phyloP scores from a whole-genome alignment of 2,888 invertebrate genomes.

The Agrochola circellaris region DNA sequence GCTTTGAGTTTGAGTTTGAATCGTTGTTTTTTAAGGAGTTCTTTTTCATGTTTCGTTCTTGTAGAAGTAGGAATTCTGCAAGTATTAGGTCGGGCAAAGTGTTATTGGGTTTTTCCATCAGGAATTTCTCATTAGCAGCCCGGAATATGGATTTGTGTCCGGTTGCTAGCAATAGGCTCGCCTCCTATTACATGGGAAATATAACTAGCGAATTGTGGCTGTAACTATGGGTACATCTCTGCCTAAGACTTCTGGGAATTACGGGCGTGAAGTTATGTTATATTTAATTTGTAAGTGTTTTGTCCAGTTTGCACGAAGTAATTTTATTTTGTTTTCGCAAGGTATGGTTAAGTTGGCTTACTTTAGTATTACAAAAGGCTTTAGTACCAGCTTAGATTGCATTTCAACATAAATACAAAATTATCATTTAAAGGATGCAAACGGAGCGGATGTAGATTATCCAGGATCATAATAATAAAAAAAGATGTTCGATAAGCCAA shows the following conservation, averaged over 20 bases:
- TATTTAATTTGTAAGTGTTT: not conserved
- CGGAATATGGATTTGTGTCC: no score
- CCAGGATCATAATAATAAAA: slow-evolving; percentile 26
- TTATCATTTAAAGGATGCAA: slow-evolving; percentile 26
- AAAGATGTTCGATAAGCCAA: no score
- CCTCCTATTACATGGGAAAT: no score
- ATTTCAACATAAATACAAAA: not conserved
- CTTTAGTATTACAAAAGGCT: not conserved
- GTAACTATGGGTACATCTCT: no score
- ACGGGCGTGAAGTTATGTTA: no score
- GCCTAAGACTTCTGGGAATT: no score
- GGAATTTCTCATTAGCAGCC: no score
- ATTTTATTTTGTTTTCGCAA: not conserved
- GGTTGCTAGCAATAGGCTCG: no score
- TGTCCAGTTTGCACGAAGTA: not conserved
- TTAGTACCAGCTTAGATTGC: not conserved
- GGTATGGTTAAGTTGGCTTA: not conserved
- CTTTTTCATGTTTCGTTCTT: not conserved
- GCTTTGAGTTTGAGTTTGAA: no score
- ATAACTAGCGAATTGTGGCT: no score
- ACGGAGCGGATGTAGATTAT: slow-evolving; percentile 45
- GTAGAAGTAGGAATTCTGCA: not conserved
- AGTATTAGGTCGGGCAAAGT: no score
- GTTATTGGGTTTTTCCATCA: no score
- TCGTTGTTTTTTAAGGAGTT: not conserved